A percentile compares a stretch with the other conserved stretches of the same genome.
Evolutionary conservation across 1,140 invertebrate species (phyloP).

Genomic region (Bradysia coprophila): DNA sequence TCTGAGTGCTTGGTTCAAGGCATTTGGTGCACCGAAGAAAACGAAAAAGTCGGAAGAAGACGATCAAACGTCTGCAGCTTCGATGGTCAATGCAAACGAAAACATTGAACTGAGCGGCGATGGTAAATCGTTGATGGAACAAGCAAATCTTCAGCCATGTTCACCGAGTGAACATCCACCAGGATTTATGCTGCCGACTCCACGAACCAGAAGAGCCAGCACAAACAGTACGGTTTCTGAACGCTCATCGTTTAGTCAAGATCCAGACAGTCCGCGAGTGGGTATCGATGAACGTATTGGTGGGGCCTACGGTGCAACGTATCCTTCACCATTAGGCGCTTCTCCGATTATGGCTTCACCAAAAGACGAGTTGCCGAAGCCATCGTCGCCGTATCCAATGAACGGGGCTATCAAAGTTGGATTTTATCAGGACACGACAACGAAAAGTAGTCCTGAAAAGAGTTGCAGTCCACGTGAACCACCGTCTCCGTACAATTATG

Average conservation of each 20-base stretch:
- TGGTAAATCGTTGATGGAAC: constrained; percentile 16
- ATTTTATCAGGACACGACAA: constrained; percentile 59
- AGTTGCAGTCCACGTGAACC: constrained; percentile 43
- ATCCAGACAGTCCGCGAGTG: constrained; percentile 44
- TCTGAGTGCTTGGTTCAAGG: constrained; percentile 77
- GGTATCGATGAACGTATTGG: constrained; percentile 34
- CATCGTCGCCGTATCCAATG: constrained; percentile 40
- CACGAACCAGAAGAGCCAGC: constrained; percentile 39
- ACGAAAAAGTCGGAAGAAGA: constrained; percentile 23
- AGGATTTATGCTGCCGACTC: constrained; percentile 10
- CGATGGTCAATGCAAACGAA: background rate
- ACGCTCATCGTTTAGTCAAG: constrained; percentile 52
- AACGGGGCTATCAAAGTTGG: constrained; percentile 55
- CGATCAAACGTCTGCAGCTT: constrained; percentile 23
- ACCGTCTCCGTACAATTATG: constrained; percentile 37
- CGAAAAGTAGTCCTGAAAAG: constrained; percentile 51
- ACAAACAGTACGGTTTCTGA: constrained; percentile 55
- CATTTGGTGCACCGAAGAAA: constrained; percentile 55
- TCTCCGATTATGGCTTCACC: constrained; percentile 34
- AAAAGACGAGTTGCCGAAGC: constrained; percentile 33
- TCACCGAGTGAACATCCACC: background rate
- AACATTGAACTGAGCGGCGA: constrained; percentile 10
- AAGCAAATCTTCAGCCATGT: background rate
- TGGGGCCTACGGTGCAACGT: constrained; percentile 36
- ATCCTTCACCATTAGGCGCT: constrained; percentile 37